Base-by-base conservation (phyloP, 2,888 invertebrate genomes). In the Rotaria socialis region DNA sequence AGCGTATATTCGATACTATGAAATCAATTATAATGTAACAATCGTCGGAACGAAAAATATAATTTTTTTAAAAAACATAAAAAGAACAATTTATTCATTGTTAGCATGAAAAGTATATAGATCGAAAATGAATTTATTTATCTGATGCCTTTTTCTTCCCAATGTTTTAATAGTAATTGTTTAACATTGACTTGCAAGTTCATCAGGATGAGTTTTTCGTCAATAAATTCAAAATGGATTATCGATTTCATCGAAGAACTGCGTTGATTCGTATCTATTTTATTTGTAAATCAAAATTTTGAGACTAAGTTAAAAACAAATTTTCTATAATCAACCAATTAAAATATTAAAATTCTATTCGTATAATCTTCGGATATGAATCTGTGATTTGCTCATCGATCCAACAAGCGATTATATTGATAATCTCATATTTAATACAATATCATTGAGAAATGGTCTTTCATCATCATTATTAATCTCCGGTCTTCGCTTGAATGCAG, bases 371-470 rank as follows among this genome's bases (percentile, higher is more conserved):
- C 6, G 35, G 35, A 67, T 67, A 67, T 67, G 67, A 35, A 67
- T 67, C 67, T 35, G 19, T 35, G 35, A 41, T 67, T 67, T 41
- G 35, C 19, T 67, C 67, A 35, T 41, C 35, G 27, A 67, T 35
- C 35, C 35, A 8, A 67, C 35, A 67, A 67, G 35, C 35, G 67
- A 67, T 67, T 67, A 67, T 67, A 67, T 67, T 67, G 67, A 67
- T 67, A 67, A 67, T 67, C 67, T 67, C 67, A 41, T 67, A 67
- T 67, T 67, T 67, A 67, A 67, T 67, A 67, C 67, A 67, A 67
- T 67, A 67, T 67, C 67, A 67, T 67, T 35, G 35, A 41, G 35
- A 67, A 67, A 67, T 67, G 35, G 67, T 67, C 67, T 67, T 67
- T 67, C 67, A 67, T 67, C 67, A 67, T 67, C 27, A 67, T 67